Base-by-base conservation (phyloP, 2,113 vertebrate species). In the Ammospiza nelsoni region DNA sequence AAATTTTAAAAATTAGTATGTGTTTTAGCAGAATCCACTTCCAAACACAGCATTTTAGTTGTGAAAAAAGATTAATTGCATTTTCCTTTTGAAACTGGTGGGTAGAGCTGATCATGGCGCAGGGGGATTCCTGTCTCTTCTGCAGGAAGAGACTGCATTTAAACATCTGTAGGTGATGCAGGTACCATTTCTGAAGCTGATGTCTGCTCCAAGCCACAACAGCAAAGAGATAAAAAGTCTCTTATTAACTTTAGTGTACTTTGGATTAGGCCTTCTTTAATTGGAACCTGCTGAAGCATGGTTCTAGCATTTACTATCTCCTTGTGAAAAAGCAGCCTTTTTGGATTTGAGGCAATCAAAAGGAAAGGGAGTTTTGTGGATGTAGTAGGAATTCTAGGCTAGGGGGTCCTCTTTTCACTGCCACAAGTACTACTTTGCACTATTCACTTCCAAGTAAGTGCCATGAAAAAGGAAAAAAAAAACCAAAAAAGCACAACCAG, bases 241-340 rank as follows among this genome's bases (percentile, higher is more conserved):
- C 62, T 61, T 67, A 57, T 18, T 87, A 81, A 79, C 58, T 91
- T 89, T 74, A 91, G 14, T 73, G 81, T 2, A 0, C 49, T 94
- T 79, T 77, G 78, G 51, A 79, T 90, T 88, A 89, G 81, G 29
- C 35, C 22, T 37, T 55, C 67, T 92, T 78, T 95, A 92, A 95
- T 52, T 91, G 84, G 89, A 91, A 86, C 93, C 93, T 94, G 82
- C 75, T 95, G 93, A 95, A 91, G 71, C 19, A 3, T 80, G 87
- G 63, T 66, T 27, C 87, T 92, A 46, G 46, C 46, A 46, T 95
- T 94, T 93, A 88, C 78, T 91, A 28, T 83, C 78, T 91, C 71
- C 12, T 77, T 89, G 85, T 91, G 58, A 91, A 92, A 71, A 94
- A 62, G 27, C 58, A 67, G 43, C 23, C 74, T 91, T 79, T 82